A percentile compares a stretch with the other conserved stretches of the same genome.
These are phyloP conservation scores for Girardia tigrina DNA, from an alignment of 2,888 invertebrate genomes.

Conservation along the genomic window DNA sequence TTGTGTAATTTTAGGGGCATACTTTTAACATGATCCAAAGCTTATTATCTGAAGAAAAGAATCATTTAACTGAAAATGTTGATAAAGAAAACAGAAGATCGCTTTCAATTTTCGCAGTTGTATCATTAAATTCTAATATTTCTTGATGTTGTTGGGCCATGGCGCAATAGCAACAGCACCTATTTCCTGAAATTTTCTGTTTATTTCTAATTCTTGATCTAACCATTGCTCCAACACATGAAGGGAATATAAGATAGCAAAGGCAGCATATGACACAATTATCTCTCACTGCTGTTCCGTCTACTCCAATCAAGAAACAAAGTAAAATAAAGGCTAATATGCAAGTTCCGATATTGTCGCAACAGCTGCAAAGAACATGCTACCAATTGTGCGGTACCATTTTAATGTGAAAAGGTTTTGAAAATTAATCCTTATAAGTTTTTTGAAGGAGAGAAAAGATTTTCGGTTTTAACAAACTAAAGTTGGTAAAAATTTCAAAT, in stretches of 20 bases:
- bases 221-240: slow-evolving; percentile 8
- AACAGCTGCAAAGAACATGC: neutral
- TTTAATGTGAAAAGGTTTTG: too few relatives aligned
- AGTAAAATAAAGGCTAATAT: neutral
- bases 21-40: too few relatives aligned
- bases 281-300: neutral
- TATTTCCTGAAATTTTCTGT: neutral
- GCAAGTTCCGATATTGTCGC: neutral
- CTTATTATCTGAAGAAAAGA: too few relatives aligned
- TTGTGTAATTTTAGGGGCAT: too few relatives aligned
- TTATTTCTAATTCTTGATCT: neutral
- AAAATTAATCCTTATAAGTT: too few relatives aligned
- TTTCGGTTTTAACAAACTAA: too few relatives aligned
- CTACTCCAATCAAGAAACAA: neutral
- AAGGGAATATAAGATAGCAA: neutral
- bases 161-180: slow-evolving; percentile 30
- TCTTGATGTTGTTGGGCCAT: slow-evolving; percentile 1
- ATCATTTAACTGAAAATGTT: too few relatives aligned
- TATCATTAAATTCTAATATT: neutral
- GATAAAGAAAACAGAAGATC: too few relatives aligned
- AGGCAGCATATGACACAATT: neutral
- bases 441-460: too few relatives aligned
- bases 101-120: neutral
- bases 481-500: too few relatives aligned
- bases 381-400: too few relatives aligned